A percentile compares a stretch with the other conserved stretches of the same genome.
phyloP scores from a whole-genome alignment of 1,140 invertebrate species.

The Ericerus pela region DNA sequence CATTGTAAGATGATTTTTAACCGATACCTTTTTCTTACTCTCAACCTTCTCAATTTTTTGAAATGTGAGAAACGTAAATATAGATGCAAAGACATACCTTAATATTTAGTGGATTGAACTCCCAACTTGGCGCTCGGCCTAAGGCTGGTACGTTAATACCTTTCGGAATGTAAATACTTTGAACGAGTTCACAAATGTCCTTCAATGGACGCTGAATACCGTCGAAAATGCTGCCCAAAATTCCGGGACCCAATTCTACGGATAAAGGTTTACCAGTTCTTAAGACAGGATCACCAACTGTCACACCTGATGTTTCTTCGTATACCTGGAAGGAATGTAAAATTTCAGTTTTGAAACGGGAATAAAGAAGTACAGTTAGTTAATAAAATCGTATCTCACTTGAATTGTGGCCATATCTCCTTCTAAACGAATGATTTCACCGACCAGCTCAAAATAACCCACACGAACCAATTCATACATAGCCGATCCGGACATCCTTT shows the following conservation, averaged over 20 bases:
- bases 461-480: constrained; percentile 99
- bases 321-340: constrained; percentile 55
- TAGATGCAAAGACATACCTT: constrained; percentile 41
- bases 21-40: too few relatives aligned
- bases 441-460: constrained; percentile 93
- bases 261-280: constrained; percentile 95
- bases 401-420: constrained; percentile 99
- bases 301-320: constrained; percentile 98
- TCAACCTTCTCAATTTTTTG: too few relatives aligned
- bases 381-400: constrained; percentile 32
- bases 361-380: neutral
- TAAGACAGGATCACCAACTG: constrained; percentile 96
- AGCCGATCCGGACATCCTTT: constrained; percentile 97
- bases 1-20: too few relatives aligned
- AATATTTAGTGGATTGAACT: constrained; percentile 78
- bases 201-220: constrained; percentile 97
- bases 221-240: constrained; percentile 98
- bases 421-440: constrained; percentile 98
- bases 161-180: constrained; percentile 98
- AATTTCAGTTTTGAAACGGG: neutral
- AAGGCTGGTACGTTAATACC: constrained; percentile 88
- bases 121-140: constrained; percentile 72
- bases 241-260: constrained; percentile 97
- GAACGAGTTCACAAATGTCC: constrained; percentile 85
- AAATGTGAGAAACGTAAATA: neutral